A percentile compares a stretch with the other conserved stretches of the same genome.
Conservation (phyloP, 1,140 invertebrate genomes). For the Vanessa atalanta region DNA sequence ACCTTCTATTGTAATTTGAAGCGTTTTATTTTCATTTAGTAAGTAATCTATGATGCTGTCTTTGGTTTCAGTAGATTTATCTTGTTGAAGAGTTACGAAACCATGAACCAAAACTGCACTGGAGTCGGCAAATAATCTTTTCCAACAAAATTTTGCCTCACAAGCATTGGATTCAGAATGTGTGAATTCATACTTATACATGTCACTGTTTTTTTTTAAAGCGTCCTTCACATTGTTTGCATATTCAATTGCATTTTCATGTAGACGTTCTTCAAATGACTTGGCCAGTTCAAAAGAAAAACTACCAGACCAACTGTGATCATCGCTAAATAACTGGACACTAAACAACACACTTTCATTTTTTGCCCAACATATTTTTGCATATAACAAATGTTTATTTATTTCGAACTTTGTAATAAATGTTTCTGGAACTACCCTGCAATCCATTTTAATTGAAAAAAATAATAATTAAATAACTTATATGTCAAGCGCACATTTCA, state of each 20-base stretch:
- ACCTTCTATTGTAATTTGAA: constrained; percentile 41
- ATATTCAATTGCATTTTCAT: constrained; percentile 56
- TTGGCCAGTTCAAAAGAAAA: constrained; percentile 52
- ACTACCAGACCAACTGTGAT: constrained; percentile 53
- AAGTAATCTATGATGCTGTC: constrained; percentile 57
- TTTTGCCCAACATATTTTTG: constrained; percentile 54
- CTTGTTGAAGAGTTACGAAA: constrained; percentile 48
- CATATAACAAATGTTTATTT: constrained; percentile 45
- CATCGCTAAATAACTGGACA: constrained; percentile 52
- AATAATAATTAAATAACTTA: background rate
- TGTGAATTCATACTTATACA: constrained; percentile 51
- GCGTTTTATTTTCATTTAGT: constrained; percentile 51
- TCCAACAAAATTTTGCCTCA: constrained; percentile 58
- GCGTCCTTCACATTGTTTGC: constrained; percentile 46
- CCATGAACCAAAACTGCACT: constrained; percentile 52
- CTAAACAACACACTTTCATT: constrained; percentile 52
- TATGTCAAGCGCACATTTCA: background rate
- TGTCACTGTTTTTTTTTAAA: constrained; percentile 37
- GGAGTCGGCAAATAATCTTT: constrained; percentile 49
- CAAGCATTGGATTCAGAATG: constrained; percentile 24
- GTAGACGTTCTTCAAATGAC: constrained; percentile 42
- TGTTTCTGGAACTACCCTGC: background rate
- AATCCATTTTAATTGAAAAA: constrained; percentile 15
- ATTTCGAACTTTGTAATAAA: constrained; percentile 49
- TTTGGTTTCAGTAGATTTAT: constrained; percentile 42